Evolutionary conservation across 1,140 invertebrate species (phyloP).

Genomic region (Panulirus ornatus): DNA sequence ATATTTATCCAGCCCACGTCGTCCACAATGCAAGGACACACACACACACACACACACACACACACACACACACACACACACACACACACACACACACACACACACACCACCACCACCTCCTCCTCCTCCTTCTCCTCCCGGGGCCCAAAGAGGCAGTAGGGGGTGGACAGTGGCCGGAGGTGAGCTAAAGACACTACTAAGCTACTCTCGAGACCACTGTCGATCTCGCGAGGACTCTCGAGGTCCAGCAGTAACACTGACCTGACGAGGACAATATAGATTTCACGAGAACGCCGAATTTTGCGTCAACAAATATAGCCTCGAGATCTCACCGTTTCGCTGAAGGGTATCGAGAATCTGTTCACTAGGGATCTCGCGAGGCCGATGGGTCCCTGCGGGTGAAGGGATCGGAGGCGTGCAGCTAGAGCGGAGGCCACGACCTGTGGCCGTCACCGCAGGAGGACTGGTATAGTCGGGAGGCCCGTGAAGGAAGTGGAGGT

Average conservation of each 20-base stretch:
- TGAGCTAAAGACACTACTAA: too few relatives aligned
- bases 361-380: not conserved
- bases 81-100: too few relatives aligned
- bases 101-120: not conserved
- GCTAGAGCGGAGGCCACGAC: not conserved
- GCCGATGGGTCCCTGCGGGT: too few relatives aligned
- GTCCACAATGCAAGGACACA: slow-evolving; percentile 4
- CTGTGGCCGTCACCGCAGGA: not conserved
- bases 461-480: not conserved
- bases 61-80: too few relatives aligned
- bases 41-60: too few relatives aligned
- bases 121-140: not conserved
- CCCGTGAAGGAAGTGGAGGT: not conserved
- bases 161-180: not conserved
- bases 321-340: too few relatives aligned
- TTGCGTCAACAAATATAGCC: too few relatives aligned
- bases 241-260: not conserved
- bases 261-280: not conserved
- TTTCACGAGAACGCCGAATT: not conserved
- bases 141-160: not conserved
- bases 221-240: not conserved
- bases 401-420: not conserved
- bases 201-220: not conserved
- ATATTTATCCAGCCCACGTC: not conserved
- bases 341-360: not conserved